phyloP scores from a whole-genome alignment of 2,888 invertebrate species.

The Luperina nickerlii region DNA sequence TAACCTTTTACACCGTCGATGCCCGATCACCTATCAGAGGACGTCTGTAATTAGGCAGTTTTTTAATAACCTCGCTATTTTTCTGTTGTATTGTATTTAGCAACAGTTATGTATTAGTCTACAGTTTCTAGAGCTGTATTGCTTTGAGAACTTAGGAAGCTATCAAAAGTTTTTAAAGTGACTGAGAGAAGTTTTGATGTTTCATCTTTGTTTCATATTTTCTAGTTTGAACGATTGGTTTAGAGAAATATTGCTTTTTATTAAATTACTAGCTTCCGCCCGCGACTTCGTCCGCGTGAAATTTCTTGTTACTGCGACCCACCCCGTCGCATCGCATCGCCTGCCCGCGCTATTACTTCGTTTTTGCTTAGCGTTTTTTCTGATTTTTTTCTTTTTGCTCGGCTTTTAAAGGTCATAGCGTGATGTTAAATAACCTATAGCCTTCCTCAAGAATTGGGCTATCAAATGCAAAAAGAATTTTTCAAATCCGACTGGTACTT shows the following conservation, averaged over 20 bases:
- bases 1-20: slow-evolving; percentile 3
- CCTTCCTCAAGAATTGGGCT: no score
- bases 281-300: no score
- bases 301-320: no score
- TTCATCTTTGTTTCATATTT: not conserved
- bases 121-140: not conserved
- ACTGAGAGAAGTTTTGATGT: not conserved
- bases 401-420: no score
- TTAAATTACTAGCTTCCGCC: no score
- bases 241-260: not conserved
- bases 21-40: slow-evolving; percentile 13
- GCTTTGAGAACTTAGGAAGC: not conserved
- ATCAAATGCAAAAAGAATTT: no score
- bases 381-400: no score
- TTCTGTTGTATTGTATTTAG: slow-evolving; percentile 1
- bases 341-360: no score
- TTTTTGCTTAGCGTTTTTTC: no score
- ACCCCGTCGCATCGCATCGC: no score
- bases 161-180: not conserved
- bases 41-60: slow-evolving; percentile 17
- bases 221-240: not conserved
- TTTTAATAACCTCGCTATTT: not conserved
- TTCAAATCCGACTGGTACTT: no score
- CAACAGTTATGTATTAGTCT: not conserved
- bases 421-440: no score